Evolutionary conservation across 2,797 vertebrate species (phyloP).

Genomic region (Selene dorsalis): DNA sequence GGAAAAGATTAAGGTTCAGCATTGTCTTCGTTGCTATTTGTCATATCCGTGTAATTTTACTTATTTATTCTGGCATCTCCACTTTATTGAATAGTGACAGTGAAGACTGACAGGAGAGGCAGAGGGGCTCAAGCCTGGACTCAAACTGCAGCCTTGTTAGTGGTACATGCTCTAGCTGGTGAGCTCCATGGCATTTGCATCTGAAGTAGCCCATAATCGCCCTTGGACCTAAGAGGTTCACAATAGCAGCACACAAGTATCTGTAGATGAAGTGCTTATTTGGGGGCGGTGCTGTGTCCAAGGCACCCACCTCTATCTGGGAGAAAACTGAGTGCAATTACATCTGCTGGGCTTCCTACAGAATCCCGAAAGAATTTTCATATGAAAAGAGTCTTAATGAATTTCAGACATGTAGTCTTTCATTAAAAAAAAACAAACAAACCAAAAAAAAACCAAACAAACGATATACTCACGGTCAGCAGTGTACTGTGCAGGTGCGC

Average conservation of each 20-base stretch:
- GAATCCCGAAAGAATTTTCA: too few relatives aligned
- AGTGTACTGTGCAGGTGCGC: slow-evolving; percentile 86
- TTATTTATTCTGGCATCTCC: too few relatives aligned
- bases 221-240: not conserved
- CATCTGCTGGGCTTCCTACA: too few relatives aligned
- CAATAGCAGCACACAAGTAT: not conserved
- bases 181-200: too few relatives aligned
- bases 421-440: too few relatives aligned
- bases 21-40: not conserved
- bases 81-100: too few relatives aligned
- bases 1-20: not conserved
- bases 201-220: not conserved
- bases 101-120: not conserved
- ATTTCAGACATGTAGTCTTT: not conserved
- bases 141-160: too few relatives aligned
- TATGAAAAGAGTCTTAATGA: slow-evolving; percentile 1
- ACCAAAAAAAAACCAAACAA: not conserved
- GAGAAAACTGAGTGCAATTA: too few relatives aligned
- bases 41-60: not conserved
- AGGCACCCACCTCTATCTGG: too few relatives aligned
- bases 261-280: not conserved
- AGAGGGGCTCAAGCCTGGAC: not conserved
- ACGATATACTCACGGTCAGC: slow-evolving; percentile 91
- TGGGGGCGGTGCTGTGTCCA: too few relatives aligned
- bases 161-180: too few relatives aligned